A percentile compares a stretch with the other conserved stretches of the same genome.
Evolutionary conservation across 2,113 vertebrate species (phyloP).

Genomic region (Sigmodon hispidus): DNA sequence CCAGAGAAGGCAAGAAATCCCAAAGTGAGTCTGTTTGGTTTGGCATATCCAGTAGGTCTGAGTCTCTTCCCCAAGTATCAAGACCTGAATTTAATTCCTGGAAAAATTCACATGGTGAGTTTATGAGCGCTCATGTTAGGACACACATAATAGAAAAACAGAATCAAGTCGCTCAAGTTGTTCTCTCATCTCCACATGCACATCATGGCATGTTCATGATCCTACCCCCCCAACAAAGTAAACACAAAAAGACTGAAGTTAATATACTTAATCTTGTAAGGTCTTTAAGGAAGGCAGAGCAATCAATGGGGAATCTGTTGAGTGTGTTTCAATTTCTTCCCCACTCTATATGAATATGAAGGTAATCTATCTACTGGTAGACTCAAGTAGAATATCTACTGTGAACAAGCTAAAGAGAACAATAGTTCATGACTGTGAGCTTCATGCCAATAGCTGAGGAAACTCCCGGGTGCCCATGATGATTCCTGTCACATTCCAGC

Average conservation of each 20-base stretch:
- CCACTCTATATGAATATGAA: not conserved
- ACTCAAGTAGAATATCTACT: not conserved
- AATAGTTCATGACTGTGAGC: not conserved
- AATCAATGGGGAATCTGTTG: not conserved
- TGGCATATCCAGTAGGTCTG: too few relatives aligned
- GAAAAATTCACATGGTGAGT: not conserved
- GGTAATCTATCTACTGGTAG: not conserved
- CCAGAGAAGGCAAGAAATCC: too few relatives aligned
- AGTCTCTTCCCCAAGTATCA: too few relatives aligned
- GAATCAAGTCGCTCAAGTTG: not conserved
- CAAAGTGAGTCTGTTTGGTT: too few relatives aligned
- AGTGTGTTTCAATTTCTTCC: not conserved
- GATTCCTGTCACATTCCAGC: not conserved
- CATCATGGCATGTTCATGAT: not conserved
- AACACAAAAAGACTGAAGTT: not conserved
- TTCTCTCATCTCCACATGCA: not conserved
- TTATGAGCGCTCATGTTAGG: not conserved
- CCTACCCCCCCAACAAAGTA: not conserved
- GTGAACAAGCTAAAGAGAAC: not conserved
- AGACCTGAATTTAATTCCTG: not conserved
- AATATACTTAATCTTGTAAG: conserved; percentile 9
- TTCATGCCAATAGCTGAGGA: not conserved
- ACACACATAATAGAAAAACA: not conserved
- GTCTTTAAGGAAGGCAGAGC: not conserved
- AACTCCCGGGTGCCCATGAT: not conserved